phyloP scores from a whole-genome alignment of 2,113 vertebrate species.

The Promerops cafer region DNA sequence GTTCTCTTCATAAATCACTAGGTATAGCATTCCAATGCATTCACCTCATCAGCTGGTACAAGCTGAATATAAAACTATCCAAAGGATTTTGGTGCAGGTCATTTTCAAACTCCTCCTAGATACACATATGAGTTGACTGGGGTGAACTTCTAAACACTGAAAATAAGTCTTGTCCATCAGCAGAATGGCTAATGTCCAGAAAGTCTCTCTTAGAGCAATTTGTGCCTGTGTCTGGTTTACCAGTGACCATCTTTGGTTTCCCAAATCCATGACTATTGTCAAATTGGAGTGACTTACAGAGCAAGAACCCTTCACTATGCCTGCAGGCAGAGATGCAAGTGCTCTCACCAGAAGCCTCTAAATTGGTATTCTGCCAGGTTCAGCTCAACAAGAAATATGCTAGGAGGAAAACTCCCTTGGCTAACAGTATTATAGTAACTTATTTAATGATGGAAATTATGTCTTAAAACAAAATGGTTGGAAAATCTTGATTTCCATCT shows the following conservation, averaged over 20 bases:
- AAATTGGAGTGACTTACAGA: not conserved
- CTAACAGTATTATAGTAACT: not conserved
- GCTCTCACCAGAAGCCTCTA: not conserved
- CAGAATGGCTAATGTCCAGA: not conserved
- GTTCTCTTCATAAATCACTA: not conserved
- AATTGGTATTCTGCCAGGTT: not conserved
- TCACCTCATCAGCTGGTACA: constrained; percentile 7
- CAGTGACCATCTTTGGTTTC: not conserved
- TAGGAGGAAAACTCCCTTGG: not conserved
- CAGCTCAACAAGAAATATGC: not conserved
- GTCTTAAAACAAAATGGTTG: not conserved
- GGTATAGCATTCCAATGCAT: not conserved
- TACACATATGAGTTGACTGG: not conserved
- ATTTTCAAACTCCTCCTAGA: not conserved
- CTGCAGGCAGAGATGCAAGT: not conserved
- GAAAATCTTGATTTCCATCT: not conserved
- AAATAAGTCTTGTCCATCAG: not conserved
- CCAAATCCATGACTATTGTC: not conserved
- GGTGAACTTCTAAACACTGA: not conserved
- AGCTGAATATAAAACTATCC: not conserved
- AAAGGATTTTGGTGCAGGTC: not conserved
- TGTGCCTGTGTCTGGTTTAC: not conserved
- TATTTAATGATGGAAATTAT: not conserved
- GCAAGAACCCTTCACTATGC: not conserved
- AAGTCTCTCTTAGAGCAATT: not conserved